phyloP scores from a whole-genome alignment of 2,113 vertebrate species.

The Barnardius zonarius region DNA sequence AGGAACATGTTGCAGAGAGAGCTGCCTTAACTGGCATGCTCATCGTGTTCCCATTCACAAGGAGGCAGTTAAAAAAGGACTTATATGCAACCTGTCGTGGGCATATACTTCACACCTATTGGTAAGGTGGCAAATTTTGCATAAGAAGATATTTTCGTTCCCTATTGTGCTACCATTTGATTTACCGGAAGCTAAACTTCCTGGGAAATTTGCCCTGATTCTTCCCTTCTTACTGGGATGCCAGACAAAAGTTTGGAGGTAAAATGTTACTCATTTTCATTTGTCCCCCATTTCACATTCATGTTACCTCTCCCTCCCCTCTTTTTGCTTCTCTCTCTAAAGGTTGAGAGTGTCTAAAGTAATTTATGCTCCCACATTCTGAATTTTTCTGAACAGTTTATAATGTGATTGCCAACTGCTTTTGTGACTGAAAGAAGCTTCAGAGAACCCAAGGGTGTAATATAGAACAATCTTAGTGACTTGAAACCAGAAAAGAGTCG shows the following conservation, averaged over 20 bases:
- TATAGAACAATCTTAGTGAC: neutral
- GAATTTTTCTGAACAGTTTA: constrained; percentile 22
- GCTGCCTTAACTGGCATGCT: neutral
- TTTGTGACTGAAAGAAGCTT: constrained; percentile 15
- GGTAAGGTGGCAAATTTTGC: neutral
- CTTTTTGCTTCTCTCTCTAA: neutral
- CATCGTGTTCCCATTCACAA: neutral
- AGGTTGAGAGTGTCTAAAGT: constrained; percentile 20
- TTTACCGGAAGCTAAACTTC: neutral
- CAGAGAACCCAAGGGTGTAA: constrained; percentile 27
- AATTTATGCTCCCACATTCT: constrained; percentile 5
- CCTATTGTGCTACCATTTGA: neutral
- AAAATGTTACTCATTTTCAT: neutral
- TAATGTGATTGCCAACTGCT: constrained; percentile 17
- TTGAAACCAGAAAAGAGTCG: neutral
- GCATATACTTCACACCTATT: neutral
- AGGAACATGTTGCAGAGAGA: neutral
- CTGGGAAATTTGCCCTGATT: neutral
- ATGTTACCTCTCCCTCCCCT: neutral
- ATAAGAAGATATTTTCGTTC: neutral
- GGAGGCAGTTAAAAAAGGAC: neutral
- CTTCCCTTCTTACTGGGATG: neutral
- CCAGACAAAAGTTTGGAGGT: neutral
- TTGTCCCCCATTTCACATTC: constrained; percentile 1
- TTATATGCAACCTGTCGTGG: neutral